Conservation (phyloP, 2,888 invertebrate species). For the Caenorhabditis angaria region DNA sequence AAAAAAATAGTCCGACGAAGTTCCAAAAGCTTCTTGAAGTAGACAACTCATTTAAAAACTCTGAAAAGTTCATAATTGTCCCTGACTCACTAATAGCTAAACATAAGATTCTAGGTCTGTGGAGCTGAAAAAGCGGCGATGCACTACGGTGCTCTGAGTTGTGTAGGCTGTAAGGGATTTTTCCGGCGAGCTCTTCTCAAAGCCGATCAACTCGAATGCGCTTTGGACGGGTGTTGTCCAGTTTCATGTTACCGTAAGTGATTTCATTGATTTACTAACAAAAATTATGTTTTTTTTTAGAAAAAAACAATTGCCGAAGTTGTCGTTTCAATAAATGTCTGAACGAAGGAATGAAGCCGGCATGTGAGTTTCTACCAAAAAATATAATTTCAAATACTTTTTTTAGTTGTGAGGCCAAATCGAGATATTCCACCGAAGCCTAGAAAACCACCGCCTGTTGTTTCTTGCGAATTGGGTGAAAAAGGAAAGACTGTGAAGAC, state of each 20-base stretch:
- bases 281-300: slow-evolving; percentile 38
- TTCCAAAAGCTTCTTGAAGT: no score
- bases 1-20: no score
- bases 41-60: no score
- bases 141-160: slow-evolving; percentile 63
- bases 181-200: slow-evolving; percentile 68
- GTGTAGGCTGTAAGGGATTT: slow-evolving; percentile 66
- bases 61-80: no score
- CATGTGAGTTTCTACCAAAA: slow-evolving; percentile 41
- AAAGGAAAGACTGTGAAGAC: slow-evolving; percentile 28
- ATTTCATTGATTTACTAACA: not conserved
- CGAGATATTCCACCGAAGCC: slow-evolving; percentile 57
- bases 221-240: slow-evolving; percentile 53
- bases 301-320: slow-evolving; percentile 62
- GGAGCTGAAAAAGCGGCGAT: slow-evolving; percentile 62
- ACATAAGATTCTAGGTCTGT: slow-evolving; percentile 56
- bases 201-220: slow-evolving; percentile 68
- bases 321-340: slow-evolving; percentile 68
- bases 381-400: slow-evolving; percentile 6
- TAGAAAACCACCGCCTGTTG: slow-evolving; percentile 34
- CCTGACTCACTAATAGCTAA: not conserved
- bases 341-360: slow-evolving; percentile 66
- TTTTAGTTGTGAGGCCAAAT: slow-evolving; percentile 69
- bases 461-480: slow-evolving; percentile 15
- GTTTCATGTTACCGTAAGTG: slow-evolving; percentile 39